These are phyloP conservation scores for Acipenser ruthenus DNA, from an alignment of 2,797 vertebrate species.

Conservation along the genomic window DNA sequence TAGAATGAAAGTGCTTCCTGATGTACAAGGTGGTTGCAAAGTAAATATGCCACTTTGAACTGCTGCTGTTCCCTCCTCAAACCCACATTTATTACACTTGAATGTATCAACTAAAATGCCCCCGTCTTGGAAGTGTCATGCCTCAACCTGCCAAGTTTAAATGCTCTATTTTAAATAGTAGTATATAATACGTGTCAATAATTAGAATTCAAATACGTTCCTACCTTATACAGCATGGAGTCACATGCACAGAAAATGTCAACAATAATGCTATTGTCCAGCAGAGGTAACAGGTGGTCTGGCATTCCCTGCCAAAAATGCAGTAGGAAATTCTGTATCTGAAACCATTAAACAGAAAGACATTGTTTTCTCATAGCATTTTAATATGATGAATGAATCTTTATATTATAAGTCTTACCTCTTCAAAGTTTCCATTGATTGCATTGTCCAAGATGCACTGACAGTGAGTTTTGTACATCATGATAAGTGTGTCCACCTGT, in stretches of 20 bases:
- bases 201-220: slow-evolving; percentile 7
- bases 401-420: slow-evolving; percentile 61
- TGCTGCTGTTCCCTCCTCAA: too few relatives aligned
- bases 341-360: slow-evolving; percentile 30
- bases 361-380: not conserved
- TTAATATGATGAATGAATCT: not conserved
- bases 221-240: slow-evolving; percentile 93
- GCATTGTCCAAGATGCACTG: slow-evolving; percentile 97
- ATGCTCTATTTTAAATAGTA: too few relatives aligned
- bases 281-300: slow-evolving; percentile 86
- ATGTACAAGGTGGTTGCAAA: too few relatives aligned
- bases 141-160: too few relatives aligned
- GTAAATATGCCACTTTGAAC: too few relatives aligned
- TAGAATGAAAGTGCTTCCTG: too few relatives aligned
- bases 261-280: slow-evolving; percentile 83
- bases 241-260: slow-evolving; percentile 97
- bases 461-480: slow-evolving; percentile 99
- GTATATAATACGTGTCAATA: not conserved
- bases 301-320: slow-evolving; percentile 99
- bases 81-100: too few relatives aligned
- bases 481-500: slow-evolving; percentile 89
- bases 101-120: too few relatives aligned
- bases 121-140: too few relatives aligned
- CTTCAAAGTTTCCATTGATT: slow-evolving; percentile 96
- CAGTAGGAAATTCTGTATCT: slow-evolving; percentile 95